phyloP scores from a whole-genome alignment of 2,888 invertebrate species.

The Scaptodrosophila latifasciaeformis region DNA sequence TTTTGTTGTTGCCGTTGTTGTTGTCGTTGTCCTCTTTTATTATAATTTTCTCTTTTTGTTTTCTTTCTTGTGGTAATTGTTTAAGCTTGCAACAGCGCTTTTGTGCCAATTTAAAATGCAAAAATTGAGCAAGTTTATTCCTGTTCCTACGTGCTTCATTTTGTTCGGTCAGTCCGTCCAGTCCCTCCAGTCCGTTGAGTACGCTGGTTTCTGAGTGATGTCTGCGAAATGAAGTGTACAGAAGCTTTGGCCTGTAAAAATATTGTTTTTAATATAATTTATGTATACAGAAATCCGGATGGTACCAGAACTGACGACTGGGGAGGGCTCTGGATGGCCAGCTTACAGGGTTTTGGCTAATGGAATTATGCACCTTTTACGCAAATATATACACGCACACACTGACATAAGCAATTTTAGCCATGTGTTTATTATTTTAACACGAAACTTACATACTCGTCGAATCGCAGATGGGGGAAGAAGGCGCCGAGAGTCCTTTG shows the following conservation, averaged over 20 bases:
- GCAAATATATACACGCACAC: slow-evolving; percentile 12
- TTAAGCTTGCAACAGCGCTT: slow-evolving; percentile 60
- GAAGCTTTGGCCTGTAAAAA: slow-evolving; percentile 29
- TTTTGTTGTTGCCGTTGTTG: slow-evolving; percentile 33
- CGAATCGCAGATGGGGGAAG: too few relatives aligned
- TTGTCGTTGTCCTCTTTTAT: slow-evolving; percentile 12
- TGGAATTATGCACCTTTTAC: slow-evolving; percentile 48
- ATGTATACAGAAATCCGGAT: too few relatives aligned
- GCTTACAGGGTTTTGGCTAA: slow-evolving; percentile 31
- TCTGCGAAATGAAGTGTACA: not conserved
- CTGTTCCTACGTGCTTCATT: not conserved
- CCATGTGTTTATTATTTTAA: slow-evolving; percentile 68
- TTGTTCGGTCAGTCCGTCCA: too few relatives aligned
- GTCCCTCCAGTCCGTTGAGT: too few relatives aligned
- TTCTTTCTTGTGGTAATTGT: slow-evolving; percentile 50
- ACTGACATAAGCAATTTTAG: slow-evolving; percentile 57
- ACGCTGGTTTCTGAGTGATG: too few relatives aligned
- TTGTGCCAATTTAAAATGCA: slow-evolving; percentile 56
- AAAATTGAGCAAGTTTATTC: slow-evolving; percentile 22
- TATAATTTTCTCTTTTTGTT: too few relatives aligned
- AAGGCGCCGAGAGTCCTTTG: too few relatives aligned
- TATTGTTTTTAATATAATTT: slow-evolving; percentile 61
- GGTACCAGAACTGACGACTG: too few relatives aligned
- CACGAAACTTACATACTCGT: slow-evolving; percentile 65
- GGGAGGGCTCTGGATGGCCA: too few relatives aligned